Conservation (phyloP, 1,140 invertebrate genomes). For the Bombus superbus region DNA sequence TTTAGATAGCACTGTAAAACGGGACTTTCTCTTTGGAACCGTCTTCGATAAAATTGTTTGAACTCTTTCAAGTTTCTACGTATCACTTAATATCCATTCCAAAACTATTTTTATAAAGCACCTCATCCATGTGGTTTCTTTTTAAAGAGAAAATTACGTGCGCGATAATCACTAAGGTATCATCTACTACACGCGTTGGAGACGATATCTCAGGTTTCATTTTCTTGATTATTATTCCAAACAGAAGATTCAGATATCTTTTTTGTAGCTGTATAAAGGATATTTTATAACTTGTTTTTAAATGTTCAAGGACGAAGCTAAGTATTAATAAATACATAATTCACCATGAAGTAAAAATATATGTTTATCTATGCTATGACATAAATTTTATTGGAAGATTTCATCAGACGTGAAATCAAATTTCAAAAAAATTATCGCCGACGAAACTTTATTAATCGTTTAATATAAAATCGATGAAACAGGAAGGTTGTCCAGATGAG, state of each 20-base stretch:
- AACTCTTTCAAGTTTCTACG: not conserved
- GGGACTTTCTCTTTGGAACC: not conserved
- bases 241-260: not conserved
- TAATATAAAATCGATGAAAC: not conserved
- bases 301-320: not conserved
- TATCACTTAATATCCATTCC: not conserved
- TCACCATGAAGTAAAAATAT: not conserved
- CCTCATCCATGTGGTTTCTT: no score
- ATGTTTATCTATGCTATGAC: no score
- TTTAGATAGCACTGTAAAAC: not conserved
- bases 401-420: not conserved
- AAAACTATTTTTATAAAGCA: not conserved
- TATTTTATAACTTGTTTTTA: not conserved
- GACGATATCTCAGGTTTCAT: not conserved
- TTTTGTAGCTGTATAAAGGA: not conserved
- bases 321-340: not conserved
- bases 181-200: not conserved
- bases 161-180: no score
- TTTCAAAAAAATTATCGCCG: not conserved
- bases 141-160: not conserved
- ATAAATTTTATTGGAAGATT: no score
- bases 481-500: not conserved
- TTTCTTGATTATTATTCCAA: not conserved
- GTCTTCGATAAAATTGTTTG: slow-evolving; percentile 8
- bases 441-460: no score